Percentiles rank a stretch among this genome's conserved stretches.
Conservation (phyloP, 2,797 vertebrate species). For the Enteromius mattozi region DNA sequence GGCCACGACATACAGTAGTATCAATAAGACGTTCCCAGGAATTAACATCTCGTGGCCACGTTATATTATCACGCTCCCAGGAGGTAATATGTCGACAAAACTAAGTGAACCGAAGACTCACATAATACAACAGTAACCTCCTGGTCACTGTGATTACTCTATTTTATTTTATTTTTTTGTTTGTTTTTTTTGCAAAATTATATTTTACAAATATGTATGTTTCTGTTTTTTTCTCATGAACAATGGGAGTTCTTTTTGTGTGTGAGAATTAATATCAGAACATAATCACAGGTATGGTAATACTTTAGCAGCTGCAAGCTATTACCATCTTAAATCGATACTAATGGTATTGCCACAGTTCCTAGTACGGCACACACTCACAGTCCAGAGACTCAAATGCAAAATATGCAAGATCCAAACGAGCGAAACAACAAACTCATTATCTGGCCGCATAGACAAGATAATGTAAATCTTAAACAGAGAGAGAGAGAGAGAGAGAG, state of each 20-base stretch:
- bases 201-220: not conserved
- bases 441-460: not conserved
- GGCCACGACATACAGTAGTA: no score
- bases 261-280: not conserved
- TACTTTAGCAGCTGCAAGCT: not conserved
- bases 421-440: not conserved
- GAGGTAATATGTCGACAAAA: no score
- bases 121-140: no score
- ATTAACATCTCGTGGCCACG: no score
- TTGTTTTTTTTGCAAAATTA: not conserved
- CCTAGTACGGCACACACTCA: not conserved
- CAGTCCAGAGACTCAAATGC: not conserved
- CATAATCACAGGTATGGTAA: not conserved
- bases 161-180: no score
- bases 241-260: not conserved
- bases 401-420: not conserved
- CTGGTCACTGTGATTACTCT: no score
- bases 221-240: not conserved
- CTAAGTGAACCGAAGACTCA: no score
- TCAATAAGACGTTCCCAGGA: no score
- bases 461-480: not conserved
- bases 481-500: slow-evolving; percentile 32
- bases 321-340: not conserved
- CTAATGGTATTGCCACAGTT: not conserved
- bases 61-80: no score